Conservation (phyloP, 2,797 vertebrate species). For the Acanthurus lineatus region DNA sequence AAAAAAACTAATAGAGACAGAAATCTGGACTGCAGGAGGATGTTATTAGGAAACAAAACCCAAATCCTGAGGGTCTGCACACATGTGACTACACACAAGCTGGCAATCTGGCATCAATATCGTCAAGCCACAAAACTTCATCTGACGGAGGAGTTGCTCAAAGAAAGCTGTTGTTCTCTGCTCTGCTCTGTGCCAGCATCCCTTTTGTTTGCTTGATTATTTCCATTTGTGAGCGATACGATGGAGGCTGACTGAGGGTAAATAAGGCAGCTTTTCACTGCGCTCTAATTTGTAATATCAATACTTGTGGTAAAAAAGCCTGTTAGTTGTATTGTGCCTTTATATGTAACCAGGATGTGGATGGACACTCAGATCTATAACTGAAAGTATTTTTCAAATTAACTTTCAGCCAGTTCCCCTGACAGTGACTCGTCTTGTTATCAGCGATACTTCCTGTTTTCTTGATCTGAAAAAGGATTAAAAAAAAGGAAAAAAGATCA, state of each 20-base stretch:
- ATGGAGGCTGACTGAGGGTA: neutral
- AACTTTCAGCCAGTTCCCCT: neutral
- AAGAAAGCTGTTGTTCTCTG: constrained; percentile 31
- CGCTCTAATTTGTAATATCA: neutral
- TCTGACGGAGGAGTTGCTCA: constrained; percentile 1
- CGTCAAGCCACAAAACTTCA: constrained; percentile 25
- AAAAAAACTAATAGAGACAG: neutral
- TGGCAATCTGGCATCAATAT: constrained; percentile 38
- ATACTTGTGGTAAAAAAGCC: no score
- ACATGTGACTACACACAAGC: constrained; percentile 14
- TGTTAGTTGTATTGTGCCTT: neutral
- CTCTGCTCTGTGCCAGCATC: constrained; percentile 3
- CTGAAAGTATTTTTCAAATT: neutral
- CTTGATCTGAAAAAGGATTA: neutral
- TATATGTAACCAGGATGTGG: neutral
- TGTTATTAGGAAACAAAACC: constrained; percentile 10
- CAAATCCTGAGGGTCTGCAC: constrained; percentile 21
- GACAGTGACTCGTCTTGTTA: neutral
- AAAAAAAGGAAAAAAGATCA: no score
- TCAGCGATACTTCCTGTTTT: constrained; percentile 5
- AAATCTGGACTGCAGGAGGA: constrained; percentile 4
- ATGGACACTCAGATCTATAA: neutral
- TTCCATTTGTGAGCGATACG: constrained; percentile 19
- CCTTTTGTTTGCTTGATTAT: constrained; percentile 23
- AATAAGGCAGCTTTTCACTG: neutral